These are phyloP conservation scores for Hetaerina titia DNA, from an alignment of 2,888 invertebrate species.

Conservation along the genomic window DNA sequence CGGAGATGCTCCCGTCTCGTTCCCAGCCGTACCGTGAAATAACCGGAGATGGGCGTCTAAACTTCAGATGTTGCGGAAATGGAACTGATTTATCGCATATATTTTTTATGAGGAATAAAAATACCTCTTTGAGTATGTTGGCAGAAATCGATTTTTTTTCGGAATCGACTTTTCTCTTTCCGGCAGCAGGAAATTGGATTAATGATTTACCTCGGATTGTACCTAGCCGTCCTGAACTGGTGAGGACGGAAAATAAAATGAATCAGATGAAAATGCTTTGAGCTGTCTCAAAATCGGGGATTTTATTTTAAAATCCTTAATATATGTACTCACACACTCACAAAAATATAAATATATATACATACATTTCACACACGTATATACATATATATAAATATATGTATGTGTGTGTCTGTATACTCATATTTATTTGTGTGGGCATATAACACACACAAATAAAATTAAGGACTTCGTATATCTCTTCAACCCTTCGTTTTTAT, in stretches of 20 bases:
- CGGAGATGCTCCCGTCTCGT: background rate
- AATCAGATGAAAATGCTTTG: background rate
- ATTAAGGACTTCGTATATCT: too few relatives aligned
- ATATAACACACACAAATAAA: too few relatives aligned
- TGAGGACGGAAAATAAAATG: background rate
- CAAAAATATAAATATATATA: too few relatives aligned
- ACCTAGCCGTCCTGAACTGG: background rate
- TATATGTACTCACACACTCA: background rate
- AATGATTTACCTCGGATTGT: background rate
- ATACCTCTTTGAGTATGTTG: background rate
- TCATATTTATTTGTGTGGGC: too few relatives aligned
- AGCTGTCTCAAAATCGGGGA: background rate
- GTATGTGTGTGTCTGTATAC: too few relatives aligned
- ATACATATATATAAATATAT: too few relatives aligned
- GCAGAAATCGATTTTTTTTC: background rate
- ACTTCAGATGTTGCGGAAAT: background rate
- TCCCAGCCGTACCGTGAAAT: background rate
- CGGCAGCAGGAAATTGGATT: conserved; percentile 12
- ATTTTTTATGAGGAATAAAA: background rate
- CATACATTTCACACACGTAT: too few relatives aligned
- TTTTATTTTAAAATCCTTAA: background rate
- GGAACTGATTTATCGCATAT: background rate
- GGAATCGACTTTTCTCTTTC: background rate
- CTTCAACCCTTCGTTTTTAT: too few relatives aligned
- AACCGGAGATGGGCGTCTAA: background rate